A percentile compares a stretch with the other conserved stretches of the same genome.
Conservation (phyloP, 2,797 vertebrate genomes). For the Erethizon dorsatum region DNA sequence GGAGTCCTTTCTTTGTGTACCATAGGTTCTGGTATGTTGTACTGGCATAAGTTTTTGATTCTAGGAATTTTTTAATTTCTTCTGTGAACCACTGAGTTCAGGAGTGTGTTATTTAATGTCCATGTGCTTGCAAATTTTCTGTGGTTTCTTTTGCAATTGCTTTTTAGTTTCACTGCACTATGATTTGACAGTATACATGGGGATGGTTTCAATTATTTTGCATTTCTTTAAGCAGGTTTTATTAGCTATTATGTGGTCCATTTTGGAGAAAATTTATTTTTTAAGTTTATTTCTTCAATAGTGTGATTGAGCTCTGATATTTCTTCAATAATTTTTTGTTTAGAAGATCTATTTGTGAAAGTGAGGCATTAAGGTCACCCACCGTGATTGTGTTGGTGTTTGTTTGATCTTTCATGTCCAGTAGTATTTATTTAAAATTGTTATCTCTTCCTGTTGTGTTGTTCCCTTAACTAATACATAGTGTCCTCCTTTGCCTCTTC, state of each 20-base stretch:
- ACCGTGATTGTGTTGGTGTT: not conserved
- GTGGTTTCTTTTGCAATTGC: not conserved
- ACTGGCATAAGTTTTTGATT: not conserved
- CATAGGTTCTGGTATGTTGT: not conserved
- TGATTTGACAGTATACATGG: not conserved
- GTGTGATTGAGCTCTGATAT: not conserved
- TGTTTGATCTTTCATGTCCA: not conserved
- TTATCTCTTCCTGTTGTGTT: not conserved
- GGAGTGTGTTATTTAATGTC: not conserved
- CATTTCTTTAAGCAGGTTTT: not conserved
- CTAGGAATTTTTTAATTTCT: not conserved
- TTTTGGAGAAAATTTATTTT: not conserved
- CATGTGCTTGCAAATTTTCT: not conserved
- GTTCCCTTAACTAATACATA: not conserved
- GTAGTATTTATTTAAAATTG: not conserved
- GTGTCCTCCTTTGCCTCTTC: not conserved
- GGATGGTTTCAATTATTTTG: not conserved
- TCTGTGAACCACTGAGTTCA: not conserved
- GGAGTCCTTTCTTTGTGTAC: not conserved
- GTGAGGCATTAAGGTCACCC: not conserved
- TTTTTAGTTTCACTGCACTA: not conserved
- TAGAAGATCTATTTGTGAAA: not conserved
- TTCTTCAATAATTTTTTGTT: not conserved
- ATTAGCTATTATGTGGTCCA: not conserved
- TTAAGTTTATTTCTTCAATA: not conserved